Evolutionary conservation across 2,888 invertebrate species (phyloP).

Genomic region (Aphrophora alni): DNA sequence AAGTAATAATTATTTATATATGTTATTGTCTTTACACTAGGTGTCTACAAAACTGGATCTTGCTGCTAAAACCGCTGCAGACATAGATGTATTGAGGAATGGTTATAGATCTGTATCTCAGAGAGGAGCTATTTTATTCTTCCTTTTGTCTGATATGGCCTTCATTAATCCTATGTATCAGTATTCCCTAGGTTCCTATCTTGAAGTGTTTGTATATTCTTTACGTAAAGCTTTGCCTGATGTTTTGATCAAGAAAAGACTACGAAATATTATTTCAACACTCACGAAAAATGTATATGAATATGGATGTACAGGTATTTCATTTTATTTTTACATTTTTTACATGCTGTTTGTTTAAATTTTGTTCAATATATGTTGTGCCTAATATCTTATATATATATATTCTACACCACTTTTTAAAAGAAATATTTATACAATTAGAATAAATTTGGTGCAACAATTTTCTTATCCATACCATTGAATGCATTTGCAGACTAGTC

Average conservation of each 20-base stretch:
- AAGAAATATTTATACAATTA: too few species aligned
- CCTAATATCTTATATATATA: background rate
- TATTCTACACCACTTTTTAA: too few species aligned
- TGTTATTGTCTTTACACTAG: slow-evolving; percentile 57
- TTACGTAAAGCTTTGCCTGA: slow-evolving; percentile 84
- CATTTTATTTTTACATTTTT: slow-evolving; percentile 23
- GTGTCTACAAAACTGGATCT: slow-evolving; percentile 77
- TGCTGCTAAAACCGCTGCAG: slow-evolving; percentile 75
- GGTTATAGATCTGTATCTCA: slow-evolving; percentile 86
- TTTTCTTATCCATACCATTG: too few species aligned
- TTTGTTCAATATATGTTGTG: background rate
- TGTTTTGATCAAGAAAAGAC: slow-evolving; percentile 72
- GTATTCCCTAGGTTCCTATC: slow-evolving; percentile 83
- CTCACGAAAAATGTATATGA: slow-evolving; percentile 89
- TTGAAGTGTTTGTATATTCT: slow-evolving; percentile 83
- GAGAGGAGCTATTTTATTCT: slow-evolving; percentile 88
- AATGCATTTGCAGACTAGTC: too few species aligned
- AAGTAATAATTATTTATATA: too few species aligned
- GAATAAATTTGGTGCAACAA: too few species aligned
- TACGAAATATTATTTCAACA: slow-evolving; percentile 82
- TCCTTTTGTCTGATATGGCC: slow-evolving; percentile 89
- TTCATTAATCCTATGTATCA: slow-evolving; percentile 91
- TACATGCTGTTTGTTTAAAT: background rate
- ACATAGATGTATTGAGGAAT: slow-evolving; percentile 83
- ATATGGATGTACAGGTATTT: slow-evolving; percentile 82